These are phyloP conservation scores for Kuschelorhynchus macadamiae DNA, from an alignment of 2,888 invertebrate species.

Conservation along the genomic window DNA sequence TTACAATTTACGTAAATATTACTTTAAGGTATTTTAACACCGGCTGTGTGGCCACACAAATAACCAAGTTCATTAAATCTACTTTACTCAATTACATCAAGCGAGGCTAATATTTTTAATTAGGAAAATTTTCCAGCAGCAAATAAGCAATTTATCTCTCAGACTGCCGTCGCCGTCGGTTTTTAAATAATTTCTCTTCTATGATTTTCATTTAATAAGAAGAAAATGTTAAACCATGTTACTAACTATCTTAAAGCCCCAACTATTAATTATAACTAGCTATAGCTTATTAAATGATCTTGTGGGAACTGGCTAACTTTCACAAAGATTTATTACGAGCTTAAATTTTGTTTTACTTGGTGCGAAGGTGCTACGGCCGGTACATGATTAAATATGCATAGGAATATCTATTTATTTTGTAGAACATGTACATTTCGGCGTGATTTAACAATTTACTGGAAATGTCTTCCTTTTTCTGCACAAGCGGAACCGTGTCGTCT, in stretches of 20 bases:
- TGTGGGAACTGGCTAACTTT: constrained; percentile 42
- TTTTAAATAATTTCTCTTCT: constrained; percentile 35
- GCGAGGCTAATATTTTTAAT: constrained; percentile 17
- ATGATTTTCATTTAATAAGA: constrained; percentile 39
- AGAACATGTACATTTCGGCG: too few relatives aligned
- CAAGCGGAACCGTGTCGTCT: too few relatives aligned
- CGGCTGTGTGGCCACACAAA: too few relatives aligned
- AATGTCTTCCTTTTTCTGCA: too few relatives aligned
- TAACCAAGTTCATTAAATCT: too few relatives aligned
- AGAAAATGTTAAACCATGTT: constrained; percentile 39
- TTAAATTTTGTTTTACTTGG: constrained; percentile 20
- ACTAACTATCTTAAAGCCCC: constrained; percentile 23
- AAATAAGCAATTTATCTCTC: constrained; percentile 26
- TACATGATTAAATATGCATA: neutral
- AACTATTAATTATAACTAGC: constrained; percentile 43
- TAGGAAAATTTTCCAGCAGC: constrained; percentile 7
- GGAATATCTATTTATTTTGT: too few relatives aligned
- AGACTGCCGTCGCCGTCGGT: constrained; percentile 18
- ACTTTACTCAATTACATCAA: too few relatives aligned
- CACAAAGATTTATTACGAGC: constrained; percentile 40
- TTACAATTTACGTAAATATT: too few relatives aligned
- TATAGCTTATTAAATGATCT: constrained; percentile 35
- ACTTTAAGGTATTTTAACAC: too few relatives aligned
- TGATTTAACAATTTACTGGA: too few relatives aligned
- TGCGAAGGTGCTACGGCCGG: constrained; percentile 4